Conservation (phyloP, 2,113 vertebrate genomes). For the Bostrychus sinensis region DNA sequence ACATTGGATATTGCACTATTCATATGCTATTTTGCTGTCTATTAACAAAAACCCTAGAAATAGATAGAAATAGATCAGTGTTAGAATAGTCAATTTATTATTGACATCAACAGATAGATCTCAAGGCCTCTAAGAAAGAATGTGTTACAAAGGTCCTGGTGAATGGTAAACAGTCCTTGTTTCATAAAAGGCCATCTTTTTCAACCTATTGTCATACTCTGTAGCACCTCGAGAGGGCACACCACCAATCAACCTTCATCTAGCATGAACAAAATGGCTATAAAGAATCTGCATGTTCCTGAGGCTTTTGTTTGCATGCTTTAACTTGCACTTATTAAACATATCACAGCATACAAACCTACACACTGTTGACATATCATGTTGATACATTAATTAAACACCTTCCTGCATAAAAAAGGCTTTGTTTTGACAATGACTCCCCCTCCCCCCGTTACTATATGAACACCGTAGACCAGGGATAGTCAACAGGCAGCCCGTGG, state of each 20-base stretch:
- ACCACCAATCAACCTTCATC: conserved; percentile 60
- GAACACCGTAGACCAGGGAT: background rate
- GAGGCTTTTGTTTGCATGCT: conserved; percentile 32
- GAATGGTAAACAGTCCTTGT: too few species aligned
- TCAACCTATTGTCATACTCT: conserved; percentile 34
- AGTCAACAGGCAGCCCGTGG: too few species aligned
- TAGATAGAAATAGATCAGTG: too few species aligned
- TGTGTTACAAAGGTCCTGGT: too few species aligned
- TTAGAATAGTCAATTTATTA: too few species aligned
- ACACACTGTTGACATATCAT: conserved; percentile 19
- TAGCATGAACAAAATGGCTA: conserved; percentile 33
- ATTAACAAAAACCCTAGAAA: too few species aligned
- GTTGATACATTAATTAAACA: conserved; percentile 48
- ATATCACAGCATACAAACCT: conserved; percentile 7
- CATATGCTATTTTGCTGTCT: too few species aligned
- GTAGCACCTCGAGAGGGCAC: conserved; percentile 50
- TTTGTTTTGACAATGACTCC: conserved; percentile 55
- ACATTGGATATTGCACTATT: too few species aligned
- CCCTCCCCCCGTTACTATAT: conserved; percentile 55
- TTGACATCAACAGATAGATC: too few species aligned
- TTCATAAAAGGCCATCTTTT: too few species aligned
- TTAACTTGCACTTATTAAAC: conserved; percentile 9
- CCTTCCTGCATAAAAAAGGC: conserved; percentile 41
- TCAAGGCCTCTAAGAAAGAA: too few species aligned
- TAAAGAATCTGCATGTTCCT: conserved; percentile 24